Evolutionary conservation across 2,113 vertebrate genomes (phyloP), one percentile per base, ranked within the genome.

Genomic region (Cardinalis cardinalis): DNA sequence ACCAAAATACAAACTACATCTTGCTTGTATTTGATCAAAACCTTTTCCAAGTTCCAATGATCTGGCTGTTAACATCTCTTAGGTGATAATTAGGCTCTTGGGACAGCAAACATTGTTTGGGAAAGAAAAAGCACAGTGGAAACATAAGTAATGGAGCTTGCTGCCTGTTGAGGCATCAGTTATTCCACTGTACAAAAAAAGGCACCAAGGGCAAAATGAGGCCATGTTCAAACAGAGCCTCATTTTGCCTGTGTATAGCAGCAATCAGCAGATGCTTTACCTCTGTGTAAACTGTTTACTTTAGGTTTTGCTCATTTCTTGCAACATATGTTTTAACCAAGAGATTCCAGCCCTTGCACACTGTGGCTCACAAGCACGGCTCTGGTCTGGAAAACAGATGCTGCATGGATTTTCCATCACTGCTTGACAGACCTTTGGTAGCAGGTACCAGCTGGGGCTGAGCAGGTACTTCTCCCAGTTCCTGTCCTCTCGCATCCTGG

Each of bases 11-110:
- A 96, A 96, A 95, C 87, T 94, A 95, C 92, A 89, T 95, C 90
- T 92, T 95, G 80, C 85, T 95, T 56, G 60, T 71, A 80, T 93
- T 96, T 96, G 96, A 96, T 95, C 93, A 93, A 92, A 97, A 95
- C 84, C 94, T 95, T 93, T 91, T 61, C 80, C 4, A 94, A 95
- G 89, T 69, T 94, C 63, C 95, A 94, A 38, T 93, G 90, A 96
- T 94, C 84, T 69, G 92, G 86, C 89, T 95, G 92, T 97, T 96
- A 96, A 96, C 94, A 91, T 96, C 93, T 96, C 95, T 95, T 93
- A 96, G 87, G 92, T 95, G 92, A 93, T 96, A 97, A 97, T 97
- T 95, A 96, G 94, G 87, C 94, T 96, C 92, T 82, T 84, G 94
- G 90, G 93, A 85, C 87, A 95, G 85, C 65, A 86, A 79, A 91